A percentile compares a stretch with the other conserved stretches of the same genome.
Conservation (phyloP, 2,797 vertebrate species). For the Melopsittacus undulatus region DNA sequence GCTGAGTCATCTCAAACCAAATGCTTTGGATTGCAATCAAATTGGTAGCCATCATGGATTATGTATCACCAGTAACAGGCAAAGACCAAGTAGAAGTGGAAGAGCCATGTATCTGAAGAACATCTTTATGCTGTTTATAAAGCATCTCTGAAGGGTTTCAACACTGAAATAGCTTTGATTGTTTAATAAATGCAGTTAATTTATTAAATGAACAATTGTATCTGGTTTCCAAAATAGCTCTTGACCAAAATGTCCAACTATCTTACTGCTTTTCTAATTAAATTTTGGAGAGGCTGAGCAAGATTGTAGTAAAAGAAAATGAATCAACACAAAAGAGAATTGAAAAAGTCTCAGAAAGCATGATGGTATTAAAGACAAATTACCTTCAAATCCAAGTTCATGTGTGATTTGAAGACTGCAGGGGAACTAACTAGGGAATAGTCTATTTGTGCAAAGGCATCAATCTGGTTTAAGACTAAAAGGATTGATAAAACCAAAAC, state of each 20-base stretch:
- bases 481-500: slow-evolving; percentile 41
- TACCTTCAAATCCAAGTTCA: slow-evolving; percentile 76
- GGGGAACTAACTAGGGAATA: slow-evolving; percentile 67
- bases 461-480: slow-evolving; percentile 69
- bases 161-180: background rate
- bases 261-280: background rate
- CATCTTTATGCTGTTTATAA: background rate
- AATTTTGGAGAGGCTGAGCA: background rate
- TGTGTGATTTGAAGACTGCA: slow-evolving; percentile 63
- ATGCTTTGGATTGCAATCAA: background rate
- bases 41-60: background rate
- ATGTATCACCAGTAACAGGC: accelerated
- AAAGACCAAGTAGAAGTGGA: background rate
- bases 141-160: background rate
- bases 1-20: background rate
- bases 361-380: slow-evolving; percentile 18
- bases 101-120: background rate
- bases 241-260: background rate
- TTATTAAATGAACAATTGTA: background rate
- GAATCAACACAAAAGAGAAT: background rate
- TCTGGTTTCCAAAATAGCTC: background rate
- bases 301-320: background rate
- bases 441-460: slow-evolving; percentile 70
- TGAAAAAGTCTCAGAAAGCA: background rate
- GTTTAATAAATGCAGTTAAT: background rate